Conservation (phyloP, 2,888 invertebrate genomes). For the Chloroclysta siterata region DNA sequence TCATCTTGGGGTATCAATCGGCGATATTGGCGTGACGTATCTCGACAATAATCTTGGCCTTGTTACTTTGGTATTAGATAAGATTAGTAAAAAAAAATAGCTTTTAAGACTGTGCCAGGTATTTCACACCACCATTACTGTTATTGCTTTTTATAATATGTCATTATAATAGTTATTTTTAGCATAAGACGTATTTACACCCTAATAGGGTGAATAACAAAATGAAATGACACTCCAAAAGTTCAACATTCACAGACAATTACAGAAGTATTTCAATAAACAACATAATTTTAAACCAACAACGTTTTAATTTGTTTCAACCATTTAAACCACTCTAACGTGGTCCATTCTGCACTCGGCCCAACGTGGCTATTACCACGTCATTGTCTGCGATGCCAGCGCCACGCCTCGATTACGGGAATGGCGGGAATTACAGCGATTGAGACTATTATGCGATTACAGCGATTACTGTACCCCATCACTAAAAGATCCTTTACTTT, state of each 20-base stretch:
- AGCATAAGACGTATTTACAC: not conserved
- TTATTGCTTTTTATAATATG: not conserved
- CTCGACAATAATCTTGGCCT: slow-evolving; percentile 66
- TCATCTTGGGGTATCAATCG: slow-evolving; percentile 75
- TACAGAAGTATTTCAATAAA: slow-evolving; percentile 35
- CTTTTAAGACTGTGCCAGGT: slow-evolving; percentile 3
- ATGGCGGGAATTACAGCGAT: slow-evolving; percentile 42
- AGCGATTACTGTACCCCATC: slow-evolving; percentile 30
- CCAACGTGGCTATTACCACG: slow-evolving; percentile 50
- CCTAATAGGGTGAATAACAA: slow-evolving; percentile 1
- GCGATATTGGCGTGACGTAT: slow-evolving; percentile 64
- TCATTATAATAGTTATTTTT: not conserved
- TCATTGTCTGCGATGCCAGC: slow-evolving; percentile 43
- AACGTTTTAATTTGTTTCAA: slow-evolving; percentile 37
- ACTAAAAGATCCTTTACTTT: slow-evolving; percentile 25
- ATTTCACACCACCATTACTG: not conserved
- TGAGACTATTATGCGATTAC: slow-evolving; percentile 36
- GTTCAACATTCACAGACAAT: slow-evolving; percentile 34
- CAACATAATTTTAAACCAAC: slow-evolving; percentile 32
- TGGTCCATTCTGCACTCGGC: slow-evolving; percentile 32
- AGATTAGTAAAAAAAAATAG: slow-evolving; percentile 15
- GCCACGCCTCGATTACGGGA: slow-evolving; percentile 44
- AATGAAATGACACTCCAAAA: slow-evolving; percentile 10
- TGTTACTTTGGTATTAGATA: slow-evolving; percentile 29
- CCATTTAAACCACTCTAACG: slow-evolving; percentile 36